Conservation (phyloP, 2,113 vertebrate genomes). For the Tonatia bakeri region DNA sequence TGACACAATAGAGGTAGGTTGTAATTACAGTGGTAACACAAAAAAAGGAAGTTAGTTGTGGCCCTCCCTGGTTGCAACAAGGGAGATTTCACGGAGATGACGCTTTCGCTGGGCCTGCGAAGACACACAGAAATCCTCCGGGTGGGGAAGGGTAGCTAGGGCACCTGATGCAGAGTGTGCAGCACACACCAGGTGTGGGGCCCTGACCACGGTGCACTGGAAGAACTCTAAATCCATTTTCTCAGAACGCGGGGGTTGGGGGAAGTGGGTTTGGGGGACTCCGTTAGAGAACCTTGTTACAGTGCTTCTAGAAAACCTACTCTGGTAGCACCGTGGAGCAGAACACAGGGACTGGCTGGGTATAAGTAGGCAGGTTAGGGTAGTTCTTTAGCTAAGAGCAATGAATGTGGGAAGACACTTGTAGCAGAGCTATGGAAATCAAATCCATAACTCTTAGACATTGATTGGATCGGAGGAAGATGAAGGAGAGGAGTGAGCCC, state of each 20-base stretch:
- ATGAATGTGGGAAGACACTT: background rate
- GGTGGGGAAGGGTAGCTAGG: background rate
- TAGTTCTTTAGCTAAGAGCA: background rate
- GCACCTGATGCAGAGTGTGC: background rate
- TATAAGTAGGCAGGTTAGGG: background rate
- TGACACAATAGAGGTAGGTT: slow-evolving; percentile 68
- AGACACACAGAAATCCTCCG: background rate
- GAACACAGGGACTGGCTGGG: background rate
- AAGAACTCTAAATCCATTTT: background rate
- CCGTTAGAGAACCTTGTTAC: background rate
- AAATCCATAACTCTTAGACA: background rate
- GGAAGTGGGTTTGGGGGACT: background rate
- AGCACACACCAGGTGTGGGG: background rate
- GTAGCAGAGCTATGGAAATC: background rate
- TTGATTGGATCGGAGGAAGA: background rate
- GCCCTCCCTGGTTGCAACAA: background rate
- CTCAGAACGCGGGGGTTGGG: background rate
- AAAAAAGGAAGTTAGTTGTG: background rate
- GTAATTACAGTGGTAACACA: slow-evolving; percentile 64
- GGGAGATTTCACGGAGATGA: background rate
- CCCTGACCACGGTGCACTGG: background rate
- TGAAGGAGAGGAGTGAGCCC: background rate
- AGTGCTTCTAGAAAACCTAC: background rate
- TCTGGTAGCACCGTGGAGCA: background rate
- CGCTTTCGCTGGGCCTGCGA: background rate